phyloP scores from a whole-genome alignment of 1,140 invertebrate species.

The Apis laboriosa region DNA sequence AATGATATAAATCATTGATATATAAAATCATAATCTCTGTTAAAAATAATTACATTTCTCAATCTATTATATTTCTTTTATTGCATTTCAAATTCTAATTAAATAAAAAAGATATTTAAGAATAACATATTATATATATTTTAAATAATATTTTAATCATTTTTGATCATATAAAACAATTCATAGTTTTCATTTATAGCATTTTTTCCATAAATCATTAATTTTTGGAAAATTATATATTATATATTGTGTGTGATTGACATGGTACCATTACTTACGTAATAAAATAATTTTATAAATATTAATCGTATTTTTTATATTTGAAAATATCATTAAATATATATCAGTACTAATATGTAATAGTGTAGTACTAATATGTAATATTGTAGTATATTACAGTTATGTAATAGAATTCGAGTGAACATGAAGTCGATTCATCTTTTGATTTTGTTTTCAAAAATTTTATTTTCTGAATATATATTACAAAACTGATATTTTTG shows the following conservation, averaged over 20 bases:
- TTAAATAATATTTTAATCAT: not conserved
- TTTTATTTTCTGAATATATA: constrained; percentile 26
- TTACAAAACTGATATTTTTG: constrained; percentile 13
- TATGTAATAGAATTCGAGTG: not conserved
- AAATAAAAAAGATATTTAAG: not conserved
- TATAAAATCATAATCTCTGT: not conserved
- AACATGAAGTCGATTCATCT: not conserved
- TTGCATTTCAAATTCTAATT: not conserved
- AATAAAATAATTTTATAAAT: constrained; percentile 18
- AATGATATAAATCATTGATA: no score
- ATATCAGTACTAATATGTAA: no score
- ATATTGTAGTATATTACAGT: not conserved
- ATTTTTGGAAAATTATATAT: not conserved
- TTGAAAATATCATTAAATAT: not conserved
- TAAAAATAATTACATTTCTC: not conserved
- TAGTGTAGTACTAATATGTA: not conserved
- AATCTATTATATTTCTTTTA: not conserved
- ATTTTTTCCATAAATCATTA: not conserved
- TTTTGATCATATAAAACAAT: not conserved
- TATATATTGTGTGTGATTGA: not conserved
- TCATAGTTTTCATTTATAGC: not conserved
- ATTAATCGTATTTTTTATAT: not conserved
- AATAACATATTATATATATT: not conserved
- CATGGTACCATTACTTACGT: not conserved
- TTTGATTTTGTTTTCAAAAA: not conserved